Base-by-base conservation (phyloP, 2,797 vertebrate species). In the Thamnophis elegans region DNA sequence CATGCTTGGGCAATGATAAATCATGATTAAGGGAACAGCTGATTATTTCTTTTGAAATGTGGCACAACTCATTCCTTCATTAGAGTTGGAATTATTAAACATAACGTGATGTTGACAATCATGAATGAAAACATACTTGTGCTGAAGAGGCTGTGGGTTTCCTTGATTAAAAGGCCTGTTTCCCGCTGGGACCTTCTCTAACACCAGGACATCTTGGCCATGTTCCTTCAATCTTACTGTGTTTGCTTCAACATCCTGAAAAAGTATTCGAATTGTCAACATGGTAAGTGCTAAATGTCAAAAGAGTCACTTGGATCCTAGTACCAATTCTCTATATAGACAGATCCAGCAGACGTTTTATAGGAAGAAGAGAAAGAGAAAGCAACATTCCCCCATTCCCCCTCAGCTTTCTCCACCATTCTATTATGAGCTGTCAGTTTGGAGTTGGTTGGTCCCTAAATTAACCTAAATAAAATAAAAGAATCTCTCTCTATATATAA, bases 191-290 rank as follows among this genome's bases (percentile, higher is more conserved):
- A 98, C 98, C 97, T 99, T 99, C 98, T 99, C 99, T 95, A 99
- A 97, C 94, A 99, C 99, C 98, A 99, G 98, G 95, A 99, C 99
- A 94, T 99, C 99, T 97, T 99, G 98, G 95, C 98, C 98, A 14
- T 99, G 99, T 97, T 99, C 99, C 97, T 99, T 99, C 94, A 99
- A 98, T 97, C 99, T 98, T 93, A 99, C 99, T 22, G 99, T 99
- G 98, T 99, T 99, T 94, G 99, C 99, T 97, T 99, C 99, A 94
- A 99, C 99, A 89, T 99, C 99, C 99, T 99, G 96, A 93, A 97
- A 98, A 92, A 97, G 89, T 95, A 97, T 96, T 96, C 96, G 95
- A 96, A 96, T 95, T 93, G 92, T 95, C 96, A 96, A 94, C 92
- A 89, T 65, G 91, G 25, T 26, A 0, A 0, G 94, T 92, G 91